Percentiles rank a stretch among this genome's conserved stretches.
These are phyloP conservation scores for Sigmodon hispidus DNA, from an alignment of 2,113 vertebrate species.

Conservation along the genomic window DNA sequence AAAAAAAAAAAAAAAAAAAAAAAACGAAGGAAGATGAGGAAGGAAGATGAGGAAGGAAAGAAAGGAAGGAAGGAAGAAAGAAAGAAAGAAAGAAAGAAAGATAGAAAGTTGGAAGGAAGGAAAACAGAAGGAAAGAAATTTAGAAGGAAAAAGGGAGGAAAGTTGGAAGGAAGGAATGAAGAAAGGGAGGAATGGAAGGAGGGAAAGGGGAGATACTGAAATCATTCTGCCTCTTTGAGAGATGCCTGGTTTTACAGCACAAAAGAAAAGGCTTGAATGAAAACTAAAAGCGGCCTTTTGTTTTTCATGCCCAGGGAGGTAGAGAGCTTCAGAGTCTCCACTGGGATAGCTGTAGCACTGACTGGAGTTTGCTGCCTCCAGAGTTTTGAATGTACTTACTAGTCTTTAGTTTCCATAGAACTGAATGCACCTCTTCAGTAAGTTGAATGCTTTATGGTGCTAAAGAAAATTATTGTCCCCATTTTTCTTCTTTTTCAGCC, in stretches of 20 bases:
- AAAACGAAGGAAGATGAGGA: neutral
- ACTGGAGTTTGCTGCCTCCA: slow-evolving; percentile 94
- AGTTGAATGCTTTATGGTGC: slow-evolving; percentile 98
- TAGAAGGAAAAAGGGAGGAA: neutral
- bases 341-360: slow-evolving; percentile 85
- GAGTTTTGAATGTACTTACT: slow-evolving; percentile 99
- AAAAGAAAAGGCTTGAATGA: slow-evolving; percentile 83
- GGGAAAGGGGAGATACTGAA: slow-evolving; percentile 36
- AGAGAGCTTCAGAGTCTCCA: slow-evolving; percentile 82
- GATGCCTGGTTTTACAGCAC: slow-evolving; percentile 83
- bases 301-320: slow-evolving; percentile 82
- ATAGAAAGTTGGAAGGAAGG: accelerated
- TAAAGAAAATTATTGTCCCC: slow-evolving; percentile 89
- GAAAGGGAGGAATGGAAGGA: too few relatives aligned
- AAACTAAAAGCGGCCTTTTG: slow-evolving; percentile 80
- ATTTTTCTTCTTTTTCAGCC: slow-evolving; percentile 76
- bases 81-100: neutral
- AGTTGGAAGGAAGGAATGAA: neutral
- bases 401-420: slow-evolving; percentile 90
- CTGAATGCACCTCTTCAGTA: slow-evolving; percentile 93
- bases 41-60: neutral
- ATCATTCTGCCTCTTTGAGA: slow-evolving; percentile 79
- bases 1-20: neutral
- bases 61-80: too few relatives aligned
- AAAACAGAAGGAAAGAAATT: accelerated